phyloP scores from a whole-genome alignment of 1,140 invertebrate species.

The Drosophila seguyi region DNA sequence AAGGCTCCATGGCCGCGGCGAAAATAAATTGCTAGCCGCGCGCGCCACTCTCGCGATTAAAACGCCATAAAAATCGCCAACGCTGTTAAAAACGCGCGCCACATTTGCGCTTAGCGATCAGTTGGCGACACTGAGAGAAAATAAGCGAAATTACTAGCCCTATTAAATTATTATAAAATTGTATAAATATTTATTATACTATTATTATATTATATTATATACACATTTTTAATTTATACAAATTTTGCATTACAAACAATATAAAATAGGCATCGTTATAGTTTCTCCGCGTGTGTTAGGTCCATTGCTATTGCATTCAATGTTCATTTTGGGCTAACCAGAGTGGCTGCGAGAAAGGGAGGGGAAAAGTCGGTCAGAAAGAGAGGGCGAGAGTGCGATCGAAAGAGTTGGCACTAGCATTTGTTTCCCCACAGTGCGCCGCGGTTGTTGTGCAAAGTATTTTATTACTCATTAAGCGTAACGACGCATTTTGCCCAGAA shows the following conservation, averaged over 20 bases:
- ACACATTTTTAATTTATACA: background rate
- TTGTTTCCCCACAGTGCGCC: constrained; percentile 33
- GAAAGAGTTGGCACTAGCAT: constrained; percentile 27
- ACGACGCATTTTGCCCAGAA: constrained; percentile 77
- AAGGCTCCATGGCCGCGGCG: constrained; percentile 29
- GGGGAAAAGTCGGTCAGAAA: background rate
- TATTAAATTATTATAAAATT: background rate
- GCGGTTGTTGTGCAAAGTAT: constrained; percentile 71
- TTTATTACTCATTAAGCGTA: constrained; percentile 83
- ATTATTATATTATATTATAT: no score
- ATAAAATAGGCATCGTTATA: background rate
- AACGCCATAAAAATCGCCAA: constrained; percentile 80
- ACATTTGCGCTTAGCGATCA: constrained; percentile 40
- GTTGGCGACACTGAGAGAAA: constrained; percentile 25
- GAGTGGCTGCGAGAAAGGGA: constrained; percentile 1
- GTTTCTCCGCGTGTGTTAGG: constrained; percentile 8
- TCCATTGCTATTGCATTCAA: constrained; percentile 51
- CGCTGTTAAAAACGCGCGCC: constrained; percentile 68
- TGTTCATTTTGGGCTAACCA: constrained; percentile 65
- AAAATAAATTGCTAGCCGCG: constrained; percentile 46
- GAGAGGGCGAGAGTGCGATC: constrained; percentile 10
- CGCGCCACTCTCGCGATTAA: constrained; percentile 69
- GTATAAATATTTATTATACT: background rate
- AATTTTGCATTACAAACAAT: background rate
- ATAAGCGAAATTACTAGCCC: rapidly evolving